Evolutionary conservation across 1,140 invertebrate genomes (phyloP).

Genomic region (Brachionus paranguensis): DNA sequence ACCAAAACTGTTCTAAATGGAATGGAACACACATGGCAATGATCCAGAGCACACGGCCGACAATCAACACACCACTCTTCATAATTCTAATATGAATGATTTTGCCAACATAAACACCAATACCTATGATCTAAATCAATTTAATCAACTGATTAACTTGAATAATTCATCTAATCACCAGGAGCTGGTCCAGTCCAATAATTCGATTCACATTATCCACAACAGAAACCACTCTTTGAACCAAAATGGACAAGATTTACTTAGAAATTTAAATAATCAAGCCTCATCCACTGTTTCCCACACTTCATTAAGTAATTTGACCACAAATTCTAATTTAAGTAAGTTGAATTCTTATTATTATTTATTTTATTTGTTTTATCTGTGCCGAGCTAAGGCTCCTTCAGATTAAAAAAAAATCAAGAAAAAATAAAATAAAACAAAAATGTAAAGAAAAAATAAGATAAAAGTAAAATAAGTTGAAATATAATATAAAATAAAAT

Average conservation of each 20-base stretch:
- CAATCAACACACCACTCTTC: background rate
- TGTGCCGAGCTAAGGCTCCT: too few species aligned
- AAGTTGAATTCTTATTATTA: background rate
- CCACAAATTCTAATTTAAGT: background rate
- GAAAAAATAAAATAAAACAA: too few species aligned
- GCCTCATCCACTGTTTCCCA: background rate
- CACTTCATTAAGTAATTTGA: background rate
- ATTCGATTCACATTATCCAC: background rate
- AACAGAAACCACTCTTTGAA: background rate
- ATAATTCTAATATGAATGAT: background rate
- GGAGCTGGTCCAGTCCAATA: background rate
- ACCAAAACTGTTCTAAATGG: background rate
- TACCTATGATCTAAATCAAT: slow-evolving; percentile 8
- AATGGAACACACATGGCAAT: slow-evolving; percentile 4
- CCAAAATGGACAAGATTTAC: background rate
- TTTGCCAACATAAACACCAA: slow-evolving; percentile 25
- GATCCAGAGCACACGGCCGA: background rate
- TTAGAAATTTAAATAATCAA: background rate
- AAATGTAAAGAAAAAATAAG: too few species aligned
- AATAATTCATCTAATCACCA: background rate
- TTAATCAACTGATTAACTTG: background rate
- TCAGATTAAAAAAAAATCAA: too few species aligned
- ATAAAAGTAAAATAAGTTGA: too few species aligned
- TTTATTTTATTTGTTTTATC: too few species aligned
- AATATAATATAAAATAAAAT: too few species aligned